These are phyloP conservation scores for Polydrusus tereticollis DNA, from an alignment of 2,888 invertebrate genomes.

Conservation along the genomic window DNA sequence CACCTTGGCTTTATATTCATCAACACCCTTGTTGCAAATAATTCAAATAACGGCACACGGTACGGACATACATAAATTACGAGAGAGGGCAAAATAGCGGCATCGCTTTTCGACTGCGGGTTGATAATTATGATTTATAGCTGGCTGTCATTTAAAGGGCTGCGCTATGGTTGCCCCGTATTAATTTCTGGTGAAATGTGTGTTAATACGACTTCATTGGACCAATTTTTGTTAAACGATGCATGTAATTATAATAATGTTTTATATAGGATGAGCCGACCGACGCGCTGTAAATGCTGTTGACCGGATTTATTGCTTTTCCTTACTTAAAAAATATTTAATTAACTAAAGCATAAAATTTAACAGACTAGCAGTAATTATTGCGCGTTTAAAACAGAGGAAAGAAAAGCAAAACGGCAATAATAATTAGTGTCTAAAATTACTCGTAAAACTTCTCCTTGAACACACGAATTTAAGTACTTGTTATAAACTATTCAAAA, in stretches of 20 bases:
- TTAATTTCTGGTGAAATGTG: slow-evolving; percentile 57
- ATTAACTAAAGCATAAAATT: too few species aligned
- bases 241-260: neutral
- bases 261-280: too few species aligned
- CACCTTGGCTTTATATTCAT: neutral
- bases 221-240: slow-evolving; percentile 1
- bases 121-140: slow-evolving; percentile 62
- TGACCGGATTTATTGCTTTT: too few species aligned
- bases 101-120: slow-evolving; percentile 51
- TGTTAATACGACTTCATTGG: slow-evolving; percentile 14
- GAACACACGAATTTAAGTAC: too few species aligned
- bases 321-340: too few species aligned
- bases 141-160: slow-evolving; percentile 56
- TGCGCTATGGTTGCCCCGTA: slow-evolving; percentile 56
- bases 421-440: too few species aligned
- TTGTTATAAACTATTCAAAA: too few species aligned
- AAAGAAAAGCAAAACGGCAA: too few species aligned
- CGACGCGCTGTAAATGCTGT: too few species aligned
- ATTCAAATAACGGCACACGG: slow-evolving; percentile 41
- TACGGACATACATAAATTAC: slow-evolving; percentile 46
- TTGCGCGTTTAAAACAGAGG: too few species aligned
- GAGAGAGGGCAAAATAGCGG: slow-evolving; percentile 38
- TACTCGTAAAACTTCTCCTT: too few species aligned
- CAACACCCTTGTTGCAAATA: slow-evolving; percentile 22
- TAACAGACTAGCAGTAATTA: too few species aligned